These are phyloP conservation scores for Caprella mutica DNA, from an alignment of 2,888 invertebrate genomes.

Conservation along the genomic window DNA sequence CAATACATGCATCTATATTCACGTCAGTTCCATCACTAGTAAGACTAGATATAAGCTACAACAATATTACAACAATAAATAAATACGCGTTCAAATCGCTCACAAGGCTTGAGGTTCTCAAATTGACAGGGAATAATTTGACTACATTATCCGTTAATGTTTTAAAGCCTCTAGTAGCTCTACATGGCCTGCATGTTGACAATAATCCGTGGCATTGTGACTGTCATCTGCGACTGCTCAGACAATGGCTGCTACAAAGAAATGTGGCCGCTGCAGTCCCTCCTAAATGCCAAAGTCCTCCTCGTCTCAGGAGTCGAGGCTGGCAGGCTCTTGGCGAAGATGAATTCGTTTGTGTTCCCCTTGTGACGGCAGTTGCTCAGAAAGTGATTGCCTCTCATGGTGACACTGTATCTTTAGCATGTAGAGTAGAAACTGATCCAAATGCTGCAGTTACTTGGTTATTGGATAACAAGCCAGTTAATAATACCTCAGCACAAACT, in stretches of 20 bases:
- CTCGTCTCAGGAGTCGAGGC: slow-evolving; percentile 53
- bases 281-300: slow-evolving; percentile 57
- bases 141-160: slow-evolving; percentile 56
- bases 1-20: slow-evolving; percentile 21
- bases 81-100: slow-evolving; percentile 64
- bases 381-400: slow-evolving; percentile 32
- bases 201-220: slow-evolving; percentile 86
- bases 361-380: slow-evolving; percentile 44
- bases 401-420: slow-evolving; percentile 37
- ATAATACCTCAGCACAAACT: slow-evolving; percentile 26
- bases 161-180: slow-evolving; percentile 58
- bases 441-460: slow-evolving; percentile 57
- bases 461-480: slow-evolving; percentile 30
- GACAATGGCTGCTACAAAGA: slow-evolving; percentile 68
- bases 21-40: slow-evolving; percentile 34
- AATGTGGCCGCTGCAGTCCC: slow-evolving; percentile 61
- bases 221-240: slow-evolving; percentile 68
- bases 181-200: slow-evolving; percentile 68
- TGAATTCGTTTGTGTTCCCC: slow-evolving; percentile 72
- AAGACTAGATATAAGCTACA: slow-evolving; percentile 63
- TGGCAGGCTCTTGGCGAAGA: slow-evolving; percentile 66
- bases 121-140: slow-evolving; percentile 68
- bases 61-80: slow-evolving; percentile 62
- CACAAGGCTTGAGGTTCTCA: slow-evolving; percentile 50
- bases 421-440: slow-evolving; percentile 49